These are phyloP conservation scores for Caenorhabditis virilis DNA, from an alignment of 2,888 invertebrate genomes.

Conservation along the genomic window DNA sequence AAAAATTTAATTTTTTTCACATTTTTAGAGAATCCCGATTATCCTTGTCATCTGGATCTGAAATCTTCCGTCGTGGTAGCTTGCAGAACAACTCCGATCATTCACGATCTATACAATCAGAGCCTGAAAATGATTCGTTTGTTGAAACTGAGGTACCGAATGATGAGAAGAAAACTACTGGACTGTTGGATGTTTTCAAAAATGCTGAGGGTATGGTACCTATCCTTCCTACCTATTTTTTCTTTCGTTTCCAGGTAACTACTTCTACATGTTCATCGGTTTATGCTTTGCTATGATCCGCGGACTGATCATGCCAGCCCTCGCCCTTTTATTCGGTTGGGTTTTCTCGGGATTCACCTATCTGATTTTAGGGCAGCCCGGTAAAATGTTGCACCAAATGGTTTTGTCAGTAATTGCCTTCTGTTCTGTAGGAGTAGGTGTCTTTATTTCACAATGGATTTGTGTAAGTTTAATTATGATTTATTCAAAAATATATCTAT, in stretches of 20 bases:
- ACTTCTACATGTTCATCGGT: slow-evolving; percentile 38
- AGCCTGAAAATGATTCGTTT: slow-evolving; percentile 45
- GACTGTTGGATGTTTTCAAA: slow-evolving; percentile 31
- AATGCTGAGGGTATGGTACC: slow-evolving; percentile 15
- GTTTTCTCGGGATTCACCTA: slow-evolving; percentile 53
- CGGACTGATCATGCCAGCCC: slow-evolving; percentile 70
- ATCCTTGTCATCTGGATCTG: slow-evolving; percentile 45
- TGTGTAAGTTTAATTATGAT: slow-evolving; percentile 39
- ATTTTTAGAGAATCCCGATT: slow-evolving; percentile 16
- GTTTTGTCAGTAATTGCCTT: slow-evolving; percentile 54
- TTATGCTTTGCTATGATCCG: slow-evolving; percentile 60
- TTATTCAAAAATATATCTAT: no score
- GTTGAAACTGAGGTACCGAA: slow-evolving; percentile 9
- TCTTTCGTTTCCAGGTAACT: slow-evolving; percentile 42
- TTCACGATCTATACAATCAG: slow-evolving; percentile 15
- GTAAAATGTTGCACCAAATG: slow-evolving; percentile 52
- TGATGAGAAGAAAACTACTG: slow-evolving; percentile 23
- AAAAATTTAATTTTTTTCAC: no score
- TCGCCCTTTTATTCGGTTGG: slow-evolving; percentile 69
- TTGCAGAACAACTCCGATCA: slow-evolving; percentile 31
- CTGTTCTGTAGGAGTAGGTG: slow-evolving; percentile 45
- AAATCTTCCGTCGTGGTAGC: slow-evolving; percentile 45
- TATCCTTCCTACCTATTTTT: no score
- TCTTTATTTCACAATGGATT: slow-evolving; percentile 46
- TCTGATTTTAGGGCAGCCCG: slow-evolving; percentile 41